Percentiles rank a stretch among this genome's conserved stretches.
phyloP scores from a whole-genome alignment of 2,888 invertebrate genomes.

The Dorcus parallelipipedus region DNA sequence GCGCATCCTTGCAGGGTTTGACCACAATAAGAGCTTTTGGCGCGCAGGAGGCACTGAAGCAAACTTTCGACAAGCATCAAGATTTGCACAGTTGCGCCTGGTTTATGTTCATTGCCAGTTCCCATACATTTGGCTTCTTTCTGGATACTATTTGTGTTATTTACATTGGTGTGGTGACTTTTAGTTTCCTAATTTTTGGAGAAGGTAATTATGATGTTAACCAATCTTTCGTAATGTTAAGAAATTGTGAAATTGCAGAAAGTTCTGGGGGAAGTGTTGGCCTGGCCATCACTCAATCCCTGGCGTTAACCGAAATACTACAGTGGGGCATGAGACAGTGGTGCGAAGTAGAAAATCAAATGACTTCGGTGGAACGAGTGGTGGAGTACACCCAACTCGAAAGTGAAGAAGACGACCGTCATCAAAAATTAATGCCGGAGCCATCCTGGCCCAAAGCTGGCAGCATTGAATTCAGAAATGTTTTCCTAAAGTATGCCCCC shows the following conservation, averaged over 20 bases:
- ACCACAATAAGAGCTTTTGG: conserved; percentile 69
- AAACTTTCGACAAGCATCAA: conserved; percentile 58
- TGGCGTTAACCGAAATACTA: conserved; percentile 56
- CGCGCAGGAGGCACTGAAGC: conserved; percentile 57
- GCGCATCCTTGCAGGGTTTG: conserved; percentile 69
- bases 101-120: conserved; percentile 63
- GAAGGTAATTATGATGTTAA: background rate
- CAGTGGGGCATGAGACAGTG: conserved; percentile 78
- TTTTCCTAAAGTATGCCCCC: conserved; percentile 69
- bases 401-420: conserved; percentile 48
- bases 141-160: conserved; percentile 67
- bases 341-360: conserved; percentile 61
- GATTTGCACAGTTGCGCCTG: conserved; percentile 67
- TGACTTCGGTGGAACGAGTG: conserved; percentile 88
- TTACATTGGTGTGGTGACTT: conserved; percentile 64
- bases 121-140: conserved; percentile 70
- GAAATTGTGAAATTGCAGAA: conserved; percentile 46
- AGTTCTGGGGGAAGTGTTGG: conserved; percentile 45
- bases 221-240: conserved; percentile 8
- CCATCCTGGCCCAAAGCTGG: conserved; percentile 68
- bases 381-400: conserved; percentile 74
- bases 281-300: conserved; percentile 44
- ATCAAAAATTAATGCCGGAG: conserved; percentile 8
- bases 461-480: conserved; percentile 61
- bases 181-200: conserved; percentile 56